phyloP scores from a whole-genome alignment of 2,888 invertebrate genomes.

The Panopea generosa region DNA sequence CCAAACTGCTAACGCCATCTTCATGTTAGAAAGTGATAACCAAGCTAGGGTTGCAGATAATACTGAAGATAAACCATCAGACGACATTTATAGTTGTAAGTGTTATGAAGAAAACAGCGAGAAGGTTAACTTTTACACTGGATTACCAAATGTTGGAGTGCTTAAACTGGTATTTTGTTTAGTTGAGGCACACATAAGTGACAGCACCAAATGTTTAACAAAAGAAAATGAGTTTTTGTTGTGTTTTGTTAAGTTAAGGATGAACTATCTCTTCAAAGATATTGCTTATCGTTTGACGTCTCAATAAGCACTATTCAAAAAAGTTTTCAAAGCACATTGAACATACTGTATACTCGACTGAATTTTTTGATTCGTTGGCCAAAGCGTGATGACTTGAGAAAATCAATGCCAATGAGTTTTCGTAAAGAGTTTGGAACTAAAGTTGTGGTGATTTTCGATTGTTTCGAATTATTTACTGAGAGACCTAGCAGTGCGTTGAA shows the following conservation, averaged over 20 bases:
- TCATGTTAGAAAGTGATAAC: no score
- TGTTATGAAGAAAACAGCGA: conserved; percentile 21
- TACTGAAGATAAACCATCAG: no score
- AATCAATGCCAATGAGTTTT: conserved; percentile 46
- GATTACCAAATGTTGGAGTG: conserved; percentile 24
- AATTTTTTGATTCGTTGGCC: conserved; percentile 21
- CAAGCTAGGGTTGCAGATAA: no score
- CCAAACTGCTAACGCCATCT: no score
- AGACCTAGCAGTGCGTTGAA: conserved; percentile 15
- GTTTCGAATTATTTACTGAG: conserved; percentile 37
- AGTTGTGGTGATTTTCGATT: conserved; percentile 31
- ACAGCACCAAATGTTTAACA: conserved; percentile 16
- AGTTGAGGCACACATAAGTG: conserved; percentile 19
- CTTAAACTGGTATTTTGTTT: conserved; percentile 7
- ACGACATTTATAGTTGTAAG: conserved; percentile 8
- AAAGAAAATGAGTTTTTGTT: conserved; percentile 39
- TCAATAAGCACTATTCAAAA: conserved; percentile 25
- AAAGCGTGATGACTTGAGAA: conserved; percentile 20
- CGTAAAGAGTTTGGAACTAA: conserved; percentile 42
- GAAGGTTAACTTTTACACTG: conserved; percentile 18
- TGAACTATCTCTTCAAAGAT: conserved; percentile 34
- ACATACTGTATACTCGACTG: conserved; percentile 30
- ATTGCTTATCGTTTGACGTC: conserved; percentile 5
- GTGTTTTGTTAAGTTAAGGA: conserved; percentile 33
- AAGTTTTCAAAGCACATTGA: conserved; percentile 29